These are phyloP conservation scores for Oenanthe oenanthe DNA, from an alignment of 2,113 vertebrate genomes.

Conservation along the genomic window DNA sequence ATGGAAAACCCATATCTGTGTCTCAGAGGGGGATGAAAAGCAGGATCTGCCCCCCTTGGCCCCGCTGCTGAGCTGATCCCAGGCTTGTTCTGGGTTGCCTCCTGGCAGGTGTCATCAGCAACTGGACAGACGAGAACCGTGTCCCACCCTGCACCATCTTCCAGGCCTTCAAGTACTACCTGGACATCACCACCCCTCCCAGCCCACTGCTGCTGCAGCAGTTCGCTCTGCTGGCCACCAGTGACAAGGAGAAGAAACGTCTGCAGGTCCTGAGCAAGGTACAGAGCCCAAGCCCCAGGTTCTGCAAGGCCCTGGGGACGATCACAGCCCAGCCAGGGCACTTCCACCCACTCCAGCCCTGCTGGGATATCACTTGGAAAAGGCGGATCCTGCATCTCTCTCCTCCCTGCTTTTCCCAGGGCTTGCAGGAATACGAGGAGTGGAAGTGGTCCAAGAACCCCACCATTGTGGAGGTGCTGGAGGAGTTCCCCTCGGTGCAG, in stretches of 20 bases:
- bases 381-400: neutral
- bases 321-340: neutral
- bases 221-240: constrained; percentile 90
- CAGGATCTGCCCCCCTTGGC: neutral
- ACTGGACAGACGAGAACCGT: constrained; percentile 91
- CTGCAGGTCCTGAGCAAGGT: constrained; percentile 96
- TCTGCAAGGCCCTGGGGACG: neutral
- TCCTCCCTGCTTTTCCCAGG: constrained; percentile 71
- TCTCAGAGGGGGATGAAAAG: neutral
- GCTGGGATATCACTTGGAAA: neutral
- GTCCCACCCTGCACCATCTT: constrained; percentile 94
- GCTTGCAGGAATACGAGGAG: constrained; percentile 95
- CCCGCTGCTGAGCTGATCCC: neutral
- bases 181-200: constrained; percentile 96
- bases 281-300: neutral
- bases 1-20: neutral
- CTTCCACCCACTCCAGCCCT: neutral
- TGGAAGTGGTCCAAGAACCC: constrained; percentile 99
- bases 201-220: constrained; percentile 92
- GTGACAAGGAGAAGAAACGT: constrained; percentile 88
- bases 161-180: constrained; percentile 94
- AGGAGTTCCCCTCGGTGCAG: constrained; percentile 94
- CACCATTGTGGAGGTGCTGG: constrained; percentile 92
- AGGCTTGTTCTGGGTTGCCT: neutral
- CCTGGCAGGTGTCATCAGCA: constrained; percentile 90